These are phyloP conservation scores for Macropis europaea DNA, from an alignment of 2,888 invertebrate species.

Conservation along the genomic window DNA sequence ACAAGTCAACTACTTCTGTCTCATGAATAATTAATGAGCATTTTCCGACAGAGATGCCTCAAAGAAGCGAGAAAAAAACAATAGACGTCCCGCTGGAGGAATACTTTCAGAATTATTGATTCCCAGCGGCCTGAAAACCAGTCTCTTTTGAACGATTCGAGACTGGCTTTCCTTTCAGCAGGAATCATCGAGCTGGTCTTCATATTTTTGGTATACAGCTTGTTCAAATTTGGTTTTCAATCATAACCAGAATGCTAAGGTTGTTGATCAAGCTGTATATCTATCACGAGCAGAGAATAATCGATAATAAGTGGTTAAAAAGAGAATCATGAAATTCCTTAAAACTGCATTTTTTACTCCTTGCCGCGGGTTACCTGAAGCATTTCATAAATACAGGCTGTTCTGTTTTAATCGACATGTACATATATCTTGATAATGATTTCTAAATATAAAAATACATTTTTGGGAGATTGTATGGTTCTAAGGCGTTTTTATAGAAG, in stretches of 20 bases:
- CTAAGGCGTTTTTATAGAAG: no score
- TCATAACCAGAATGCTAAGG: background rate
- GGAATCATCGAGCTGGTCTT: background rate
- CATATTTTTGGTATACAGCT: background rate
- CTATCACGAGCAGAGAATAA: background rate
- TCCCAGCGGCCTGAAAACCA: background rate
- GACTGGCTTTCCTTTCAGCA: background rate
- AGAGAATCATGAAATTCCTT: background rate
- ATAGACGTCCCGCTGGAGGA: background rate
- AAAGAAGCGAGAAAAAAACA: background rate
- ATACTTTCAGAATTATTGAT: background rate
- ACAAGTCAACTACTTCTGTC: background rate
- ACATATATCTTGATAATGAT: no score
- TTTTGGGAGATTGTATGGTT: no score
- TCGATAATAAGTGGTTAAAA: no score
- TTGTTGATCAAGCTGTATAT: slow-evolving; percentile 5
- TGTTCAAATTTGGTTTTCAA: background rate
- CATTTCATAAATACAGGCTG: slow-evolving; percentile 20
- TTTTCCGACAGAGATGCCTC: background rate
- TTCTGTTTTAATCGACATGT: no score
- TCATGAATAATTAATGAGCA: background rate
- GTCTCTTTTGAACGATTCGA: background rate
- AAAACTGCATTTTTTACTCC: background rate
- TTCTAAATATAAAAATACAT: no score
- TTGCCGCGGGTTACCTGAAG: slow-evolving; percentile 13